phyloP scores from a whole-genome alignment of 1,140 invertebrate genomes.

The Belonocnema kinseyi region DNA sequence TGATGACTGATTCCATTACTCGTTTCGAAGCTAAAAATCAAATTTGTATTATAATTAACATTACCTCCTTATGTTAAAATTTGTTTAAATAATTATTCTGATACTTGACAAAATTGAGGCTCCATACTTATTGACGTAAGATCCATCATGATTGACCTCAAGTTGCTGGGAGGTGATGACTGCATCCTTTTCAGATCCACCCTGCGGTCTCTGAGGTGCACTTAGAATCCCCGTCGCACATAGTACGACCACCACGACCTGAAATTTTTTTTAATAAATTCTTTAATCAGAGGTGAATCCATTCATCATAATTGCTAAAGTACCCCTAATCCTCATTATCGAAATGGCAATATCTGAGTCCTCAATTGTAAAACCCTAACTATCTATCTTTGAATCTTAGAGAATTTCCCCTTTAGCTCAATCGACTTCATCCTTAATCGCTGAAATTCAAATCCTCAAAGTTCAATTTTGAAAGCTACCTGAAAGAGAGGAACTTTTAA shows the following conservation, averaged over 20 bases:
- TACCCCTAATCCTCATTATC: too few relatives aligned
- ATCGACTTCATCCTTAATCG: too few relatives aligned
- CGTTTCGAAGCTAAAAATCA: conserved; percentile 76
- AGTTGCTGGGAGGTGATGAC: conserved; percentile 79
- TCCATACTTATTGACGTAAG: conserved; percentile 79
- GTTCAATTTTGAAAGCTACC: too few relatives aligned
- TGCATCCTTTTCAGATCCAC: conserved; percentile 71
- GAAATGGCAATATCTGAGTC: too few relatives aligned
- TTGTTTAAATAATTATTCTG: not conserved
- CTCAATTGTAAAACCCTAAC: too few relatives aligned
- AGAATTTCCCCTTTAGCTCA: too few relatives aligned
- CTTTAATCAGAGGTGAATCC: not conserved
- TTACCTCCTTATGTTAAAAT: not conserved
- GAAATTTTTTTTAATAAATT: conserved; percentile 3
- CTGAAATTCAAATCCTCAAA: too few relatives aligned
- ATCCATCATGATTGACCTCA: conserved; percentile 79
- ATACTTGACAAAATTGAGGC: not conserved
- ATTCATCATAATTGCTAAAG: too few relatives aligned
- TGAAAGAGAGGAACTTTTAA: too few relatives aligned
- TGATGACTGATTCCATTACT: conserved; percentile 77
- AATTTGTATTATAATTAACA: not conserved
- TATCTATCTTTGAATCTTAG: too few relatives aligned
- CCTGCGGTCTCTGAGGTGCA: conserved; percentile 64
- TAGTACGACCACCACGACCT: conserved; percentile 68
- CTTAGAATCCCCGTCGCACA: conserved; percentile 63